Base-by-base conservation (phyloP, 1,140 invertebrate species). In the Caenorhabditis tropicalis region DNA sequence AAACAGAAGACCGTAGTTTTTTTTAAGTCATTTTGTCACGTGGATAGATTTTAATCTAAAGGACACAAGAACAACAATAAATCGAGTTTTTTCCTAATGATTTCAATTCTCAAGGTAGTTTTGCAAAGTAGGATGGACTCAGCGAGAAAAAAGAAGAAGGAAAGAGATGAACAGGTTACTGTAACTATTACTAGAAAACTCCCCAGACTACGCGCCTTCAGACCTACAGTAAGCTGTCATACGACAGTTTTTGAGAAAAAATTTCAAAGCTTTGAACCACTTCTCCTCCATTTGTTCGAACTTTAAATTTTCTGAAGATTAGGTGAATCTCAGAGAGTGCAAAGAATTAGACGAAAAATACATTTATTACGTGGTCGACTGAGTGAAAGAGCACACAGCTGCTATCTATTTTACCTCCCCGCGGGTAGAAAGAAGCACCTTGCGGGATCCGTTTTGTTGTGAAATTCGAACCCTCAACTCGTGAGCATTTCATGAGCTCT, bases 381-480 rank as follows among this genome's bases (percentile, higher is more conserved):
- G 53, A 27, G 24, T 27, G 53, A 56, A 56, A 27, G 2, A 56
- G 53, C 53, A 56, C n/a, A 24, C 36, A 74, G 65, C 65, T 74
- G 65, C 65, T 74, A 5, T 5, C 65, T 65, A 43, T 43, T 43
- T 65, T 65, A 65, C 58, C 58, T 65, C 65, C 24, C 36, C 65
- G 65, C 36, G 65, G 36, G 65, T n/a, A 21, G 53, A n/a, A 24
- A 43, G n/a, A n/a, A 74, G 16, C 65, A 74, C 65, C 65, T 74
- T 43, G 27, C 33, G 58, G 58, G 33, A 65, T 36, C 58, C 36
- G 1, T 36, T 74, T 74, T 74, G 65, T 74, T 74, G 65, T 74
- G 65, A 74, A 74, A 74, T 74, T 74, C 36, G 65, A 74, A 74
- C 65, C 58, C 65, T 39, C 65, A 74, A 43, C 65, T 46, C 65